Evolutionary conservation across 2,888 invertebrate genomes (phyloP).

Genomic region (Oligia latruncula): DNA sequence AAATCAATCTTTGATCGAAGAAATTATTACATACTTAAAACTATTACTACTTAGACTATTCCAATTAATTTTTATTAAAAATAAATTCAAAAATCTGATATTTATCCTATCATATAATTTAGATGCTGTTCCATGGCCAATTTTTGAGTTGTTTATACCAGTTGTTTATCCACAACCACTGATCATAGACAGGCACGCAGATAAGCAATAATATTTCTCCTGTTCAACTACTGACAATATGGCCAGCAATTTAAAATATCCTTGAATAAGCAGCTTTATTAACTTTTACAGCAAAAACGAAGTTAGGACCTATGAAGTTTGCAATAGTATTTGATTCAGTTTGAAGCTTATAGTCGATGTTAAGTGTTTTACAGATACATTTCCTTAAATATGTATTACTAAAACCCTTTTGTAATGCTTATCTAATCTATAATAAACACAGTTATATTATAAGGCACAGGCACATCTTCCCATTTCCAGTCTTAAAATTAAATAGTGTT

Average conservation of each 20-base stretch:
- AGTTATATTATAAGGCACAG: slow-evolving; percentile 14
- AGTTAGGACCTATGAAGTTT: neutral
- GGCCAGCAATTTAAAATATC: neutral
- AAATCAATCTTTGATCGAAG: neutral
- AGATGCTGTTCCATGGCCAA: neutral
- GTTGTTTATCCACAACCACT: neutral
- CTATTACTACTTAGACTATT: too few relatives aligned
- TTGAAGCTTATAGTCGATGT: neutral
- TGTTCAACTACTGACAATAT: neutral
- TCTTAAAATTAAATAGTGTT: slow-evolving; percentile 8
- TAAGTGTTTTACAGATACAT: neutral
- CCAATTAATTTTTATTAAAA: neutral
- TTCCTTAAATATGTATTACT: neutral
- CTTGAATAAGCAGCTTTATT: neutral
- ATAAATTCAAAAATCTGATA: neutral
- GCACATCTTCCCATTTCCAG: slow-evolving; percentile 24
- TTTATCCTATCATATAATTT: neutral
- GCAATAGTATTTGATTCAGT: neutral
- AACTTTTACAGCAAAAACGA: neutral
- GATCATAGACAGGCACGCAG: neutral
- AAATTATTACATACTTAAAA: neutral
- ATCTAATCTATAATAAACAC: neutral
- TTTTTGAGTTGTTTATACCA: neutral
- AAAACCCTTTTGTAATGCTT: neutral
- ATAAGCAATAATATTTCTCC: neutral